Evolutionary conservation across 2,797 vertebrate species (phyloP).

Genomic region (Podarcis lilfordi): DNA sequence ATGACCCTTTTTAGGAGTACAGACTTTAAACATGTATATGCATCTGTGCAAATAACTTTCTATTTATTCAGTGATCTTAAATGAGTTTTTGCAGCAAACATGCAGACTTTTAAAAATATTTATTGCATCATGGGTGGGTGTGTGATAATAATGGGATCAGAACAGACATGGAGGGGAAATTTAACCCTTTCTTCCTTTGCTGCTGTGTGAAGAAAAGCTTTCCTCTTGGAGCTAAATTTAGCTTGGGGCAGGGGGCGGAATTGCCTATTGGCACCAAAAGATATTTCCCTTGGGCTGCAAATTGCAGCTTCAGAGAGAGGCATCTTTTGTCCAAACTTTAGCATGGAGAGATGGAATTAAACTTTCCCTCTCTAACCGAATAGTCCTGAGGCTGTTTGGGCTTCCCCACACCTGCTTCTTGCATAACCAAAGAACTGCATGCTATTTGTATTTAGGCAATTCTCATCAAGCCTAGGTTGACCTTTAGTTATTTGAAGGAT

Average conservation of each 20-base stretch:
- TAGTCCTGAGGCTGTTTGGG: not conserved
- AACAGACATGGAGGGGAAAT: not conserved
- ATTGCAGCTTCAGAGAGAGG: not conserved
- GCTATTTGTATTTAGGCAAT: not conserved
- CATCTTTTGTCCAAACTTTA: not conserved
- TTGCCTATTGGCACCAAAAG: not conserved
- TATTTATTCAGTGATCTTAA: not conserved
- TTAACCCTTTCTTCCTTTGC: not conserved
- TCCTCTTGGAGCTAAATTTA: not conserved
- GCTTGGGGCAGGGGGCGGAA: not conserved
- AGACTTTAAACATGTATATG: not conserved
- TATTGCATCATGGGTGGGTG: not conserved
- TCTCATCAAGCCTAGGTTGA: not conserved
- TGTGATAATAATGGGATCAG: not conserved
- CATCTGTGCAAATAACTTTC: too few relatives aligned
- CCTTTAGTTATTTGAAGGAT: not conserved
- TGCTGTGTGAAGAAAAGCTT: not conserved
- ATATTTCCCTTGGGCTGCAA: not conserved
- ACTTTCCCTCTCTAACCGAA: not conserved
- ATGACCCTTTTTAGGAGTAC: not conserved
- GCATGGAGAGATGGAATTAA: not conserved
- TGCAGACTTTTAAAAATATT: not conserved
- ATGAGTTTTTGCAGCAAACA: not conserved
- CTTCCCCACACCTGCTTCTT: not conserved
- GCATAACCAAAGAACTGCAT: not conserved